Conservation (phyloP, 2,888 invertebrate genomes). For the Thereva unica region DNA sequence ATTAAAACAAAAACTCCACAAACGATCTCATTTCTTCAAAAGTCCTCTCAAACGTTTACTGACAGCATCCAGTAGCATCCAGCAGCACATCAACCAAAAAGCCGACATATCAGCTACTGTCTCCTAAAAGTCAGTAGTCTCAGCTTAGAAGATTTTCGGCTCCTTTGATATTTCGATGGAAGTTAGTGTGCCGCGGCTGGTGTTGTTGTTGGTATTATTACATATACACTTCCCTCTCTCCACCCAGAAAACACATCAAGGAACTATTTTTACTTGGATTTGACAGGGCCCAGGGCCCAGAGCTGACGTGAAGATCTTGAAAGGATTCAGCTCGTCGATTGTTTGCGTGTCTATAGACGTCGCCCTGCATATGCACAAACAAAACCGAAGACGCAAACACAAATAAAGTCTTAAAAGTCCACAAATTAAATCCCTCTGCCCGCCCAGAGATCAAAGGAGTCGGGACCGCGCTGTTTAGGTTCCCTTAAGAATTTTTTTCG, state of each 20-base stretch:
- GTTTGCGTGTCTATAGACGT: conserved; percentile 34
- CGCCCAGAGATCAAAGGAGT: conserved; percentile 27
- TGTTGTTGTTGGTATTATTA: no score
- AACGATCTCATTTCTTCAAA: no score
- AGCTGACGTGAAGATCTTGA: conserved; percentile 26
- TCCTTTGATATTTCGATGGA: not conserved
- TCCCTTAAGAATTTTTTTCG: not conserved
- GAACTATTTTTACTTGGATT: conserved; percentile 30
- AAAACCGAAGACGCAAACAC: conserved; percentile 29
- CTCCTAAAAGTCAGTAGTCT: conserved; percentile 1
- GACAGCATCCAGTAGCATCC: not conserved
- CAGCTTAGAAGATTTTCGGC: conserved; percentile 7
- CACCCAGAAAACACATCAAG: conserved; percentile 24
- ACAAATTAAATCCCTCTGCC: conserved; percentile 33
- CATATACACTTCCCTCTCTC: not conserved
- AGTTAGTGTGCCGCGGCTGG: no score
- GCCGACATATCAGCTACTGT: conserved; percentile 7
- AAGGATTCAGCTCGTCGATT: conserved; percentile 28
- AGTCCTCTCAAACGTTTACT: no score
- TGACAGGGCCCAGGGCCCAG: conserved; percentile 5
- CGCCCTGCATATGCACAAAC: conserved; percentile 30
- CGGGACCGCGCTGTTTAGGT: not conserved
- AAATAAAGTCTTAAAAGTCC: conserved; percentile 36
- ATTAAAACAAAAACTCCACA: no score
- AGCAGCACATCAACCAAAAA: conserved; percentile 9